phyloP scores from a whole-genome alignment of 2,113 vertebrate genomes.

The Oreotrochilus melanogaster region DNA sequence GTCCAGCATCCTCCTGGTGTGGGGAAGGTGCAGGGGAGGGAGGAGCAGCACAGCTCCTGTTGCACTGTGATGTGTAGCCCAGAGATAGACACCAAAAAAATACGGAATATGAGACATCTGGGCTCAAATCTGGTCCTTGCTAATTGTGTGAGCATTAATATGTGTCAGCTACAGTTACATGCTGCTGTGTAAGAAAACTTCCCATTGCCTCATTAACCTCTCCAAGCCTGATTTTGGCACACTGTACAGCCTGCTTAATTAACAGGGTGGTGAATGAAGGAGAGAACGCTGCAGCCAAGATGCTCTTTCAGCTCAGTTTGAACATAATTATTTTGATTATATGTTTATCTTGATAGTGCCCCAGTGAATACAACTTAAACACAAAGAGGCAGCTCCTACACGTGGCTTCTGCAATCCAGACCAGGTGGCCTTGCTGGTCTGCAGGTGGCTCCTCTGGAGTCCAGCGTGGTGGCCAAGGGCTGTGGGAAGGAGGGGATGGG shows the following conservation, averaged over 20 bases:
- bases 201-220: background rate
- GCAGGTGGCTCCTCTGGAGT: background rate
- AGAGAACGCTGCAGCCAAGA: background rate
- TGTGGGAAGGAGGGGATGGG: background rate
- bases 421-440: accelerated
- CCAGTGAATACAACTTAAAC: background rate
- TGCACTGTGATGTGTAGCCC: accelerated
- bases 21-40: background rate
- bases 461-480: background rate
- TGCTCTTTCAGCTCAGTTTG: background rate
- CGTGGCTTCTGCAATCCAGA: background rate
- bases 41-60: background rate
- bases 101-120: background rate
- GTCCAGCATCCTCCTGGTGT: background rate
- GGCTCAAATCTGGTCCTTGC: background rate
- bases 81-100: accelerated
- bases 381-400: background rate
- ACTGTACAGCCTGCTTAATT: background rate
- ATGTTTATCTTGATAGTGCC: background rate
- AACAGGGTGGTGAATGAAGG: background rate
- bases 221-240: background rate
- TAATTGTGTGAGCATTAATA: background rate
- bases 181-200: background rate
- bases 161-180: background rate
- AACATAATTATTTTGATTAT: background rate